phyloP scores from a whole-genome alignment of 2,888 invertebrate species.

The Trachelus stipa region DNA sequence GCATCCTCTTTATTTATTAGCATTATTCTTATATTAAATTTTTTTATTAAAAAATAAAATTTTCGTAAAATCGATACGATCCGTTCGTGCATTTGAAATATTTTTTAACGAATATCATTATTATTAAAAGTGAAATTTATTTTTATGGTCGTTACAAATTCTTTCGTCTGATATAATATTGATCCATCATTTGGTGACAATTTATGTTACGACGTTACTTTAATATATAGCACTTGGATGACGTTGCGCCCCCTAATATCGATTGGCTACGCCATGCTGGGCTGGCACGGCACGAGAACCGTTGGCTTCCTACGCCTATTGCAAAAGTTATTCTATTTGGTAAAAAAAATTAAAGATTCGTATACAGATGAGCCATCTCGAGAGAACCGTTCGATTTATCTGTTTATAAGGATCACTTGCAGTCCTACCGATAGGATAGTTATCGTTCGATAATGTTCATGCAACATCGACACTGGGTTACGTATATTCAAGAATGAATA shows the following conservation, averaged over 20 bases:
- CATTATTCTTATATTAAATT: neutral
- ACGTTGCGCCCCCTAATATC: neutral
- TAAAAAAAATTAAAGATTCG: neutral
- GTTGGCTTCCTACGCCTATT: neutral
- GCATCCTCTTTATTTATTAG: neutral
- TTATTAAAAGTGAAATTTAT: too few relatives aligned
- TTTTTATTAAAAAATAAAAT: neutral
- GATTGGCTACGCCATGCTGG: neutral
- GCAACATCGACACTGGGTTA: neutral
- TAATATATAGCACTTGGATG: neutral
- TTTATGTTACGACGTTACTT: neutral
- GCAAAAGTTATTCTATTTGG: neutral
- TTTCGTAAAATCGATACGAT: too few relatives aligned
- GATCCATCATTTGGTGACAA: neutral
- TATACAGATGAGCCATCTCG: too few relatives aligned
- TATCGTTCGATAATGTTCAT: neutral
- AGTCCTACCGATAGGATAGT: neutral
- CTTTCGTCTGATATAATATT: neutral
- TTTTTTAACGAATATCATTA: neutral
- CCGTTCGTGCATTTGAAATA: neutral
- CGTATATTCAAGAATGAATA: neutral
- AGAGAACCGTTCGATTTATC: neutral
- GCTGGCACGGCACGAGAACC: neutral
- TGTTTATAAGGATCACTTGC: neutral
- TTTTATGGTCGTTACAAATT: too few relatives aligned